Percentiles rank a stretch among this genome's conserved stretches.
These are phyloP conservation scores for Eulemur coronatus DNA, from an alignment of 2,797 vertebrate genomes.

Conservation along the genomic window DNA sequence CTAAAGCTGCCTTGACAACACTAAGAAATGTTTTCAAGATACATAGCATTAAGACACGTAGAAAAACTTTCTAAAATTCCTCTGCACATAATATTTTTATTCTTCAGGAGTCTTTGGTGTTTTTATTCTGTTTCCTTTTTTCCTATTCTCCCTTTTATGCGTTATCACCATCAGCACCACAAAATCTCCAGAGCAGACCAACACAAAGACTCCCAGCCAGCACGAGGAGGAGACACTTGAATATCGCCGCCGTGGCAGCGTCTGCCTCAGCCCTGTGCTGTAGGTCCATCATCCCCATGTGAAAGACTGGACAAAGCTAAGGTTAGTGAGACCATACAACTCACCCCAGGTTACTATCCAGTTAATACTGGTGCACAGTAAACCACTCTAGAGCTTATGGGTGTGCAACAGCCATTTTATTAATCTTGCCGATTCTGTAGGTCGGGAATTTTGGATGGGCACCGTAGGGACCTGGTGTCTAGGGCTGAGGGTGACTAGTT, in stretches of 20 bases:
- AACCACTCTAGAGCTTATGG: background rate
- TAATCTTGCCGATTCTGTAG: accelerated
- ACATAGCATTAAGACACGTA: background rate
- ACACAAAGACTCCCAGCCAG: background rate
- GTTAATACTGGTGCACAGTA: background rate
- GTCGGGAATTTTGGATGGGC: background rate
- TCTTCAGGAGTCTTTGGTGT: background rate
- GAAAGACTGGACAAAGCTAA: background rate
- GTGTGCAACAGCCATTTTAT: background rate
- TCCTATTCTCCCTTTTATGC: background rate
- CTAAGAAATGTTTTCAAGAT: background rate
- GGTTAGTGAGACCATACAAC: background rate
- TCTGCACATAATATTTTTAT: background rate
- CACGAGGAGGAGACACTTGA: background rate
- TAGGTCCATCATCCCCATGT: background rate
- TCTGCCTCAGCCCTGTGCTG: background rate
- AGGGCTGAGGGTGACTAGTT: background rate
- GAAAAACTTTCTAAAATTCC: background rate
- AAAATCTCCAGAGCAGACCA: background rate
- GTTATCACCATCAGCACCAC: background rate
- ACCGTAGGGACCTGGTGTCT: background rate
- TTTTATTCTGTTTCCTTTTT: background rate
- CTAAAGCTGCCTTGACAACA: background rate
- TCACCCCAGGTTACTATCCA: background rate
- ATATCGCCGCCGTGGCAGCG: background rate